Percentiles rank a stretch among this genome's conserved stretches.
These are phyloP conservation scores for Melinopterus prodromus DNA, from an alignment of 2,888 invertebrate genomes.

Conservation along the genomic window DNA sequence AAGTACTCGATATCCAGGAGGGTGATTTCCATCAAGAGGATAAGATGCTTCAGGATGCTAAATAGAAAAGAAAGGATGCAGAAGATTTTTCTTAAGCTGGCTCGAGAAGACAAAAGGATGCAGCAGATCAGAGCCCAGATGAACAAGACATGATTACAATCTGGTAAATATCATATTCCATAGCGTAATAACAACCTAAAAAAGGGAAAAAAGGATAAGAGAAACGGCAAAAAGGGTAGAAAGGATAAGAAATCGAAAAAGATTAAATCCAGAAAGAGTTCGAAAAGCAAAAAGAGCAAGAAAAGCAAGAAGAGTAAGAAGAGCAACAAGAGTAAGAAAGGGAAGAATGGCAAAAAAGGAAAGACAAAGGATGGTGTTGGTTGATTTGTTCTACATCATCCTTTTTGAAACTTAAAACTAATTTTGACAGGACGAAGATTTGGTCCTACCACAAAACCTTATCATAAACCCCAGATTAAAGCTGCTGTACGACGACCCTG, in stretches of 20 bases:
- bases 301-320: constrained; percentile 30
- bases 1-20: constrained; percentile 32
- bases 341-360: constrained; percentile 29
- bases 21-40: constrained; percentile 37
- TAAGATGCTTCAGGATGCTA: constrained; percentile 25
- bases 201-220: constrained; percentile 30
- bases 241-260: constrained; percentile 35
- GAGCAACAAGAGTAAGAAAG: constrained; percentile 30
- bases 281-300: constrained; percentile 31
- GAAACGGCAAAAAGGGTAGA: constrained; percentile 30
- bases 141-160: constrained; percentile 37
- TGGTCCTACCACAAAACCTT: constrained; percentile 38
- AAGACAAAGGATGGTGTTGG: constrained; percentile 14
- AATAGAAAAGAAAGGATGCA: constrained; percentile 33
- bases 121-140: constrained; percentile 34
- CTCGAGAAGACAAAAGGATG: constrained; percentile 37
- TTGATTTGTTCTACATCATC: no score
- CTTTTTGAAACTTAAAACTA: not conserved
- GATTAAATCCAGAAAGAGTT: constrained; percentile 13
- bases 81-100: constrained; percentile 38
- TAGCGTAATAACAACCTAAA: not conserved
- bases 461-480: constrained; percentile 36
- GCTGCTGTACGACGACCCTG: constrained; percentile 24
- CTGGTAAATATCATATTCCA: constrained; percentile 24
- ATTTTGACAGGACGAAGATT: constrained; percentile 12